Base-by-base conservation (phyloP, 2,113 vertebrate genomes). In the Cichladusa arquata region DNA sequence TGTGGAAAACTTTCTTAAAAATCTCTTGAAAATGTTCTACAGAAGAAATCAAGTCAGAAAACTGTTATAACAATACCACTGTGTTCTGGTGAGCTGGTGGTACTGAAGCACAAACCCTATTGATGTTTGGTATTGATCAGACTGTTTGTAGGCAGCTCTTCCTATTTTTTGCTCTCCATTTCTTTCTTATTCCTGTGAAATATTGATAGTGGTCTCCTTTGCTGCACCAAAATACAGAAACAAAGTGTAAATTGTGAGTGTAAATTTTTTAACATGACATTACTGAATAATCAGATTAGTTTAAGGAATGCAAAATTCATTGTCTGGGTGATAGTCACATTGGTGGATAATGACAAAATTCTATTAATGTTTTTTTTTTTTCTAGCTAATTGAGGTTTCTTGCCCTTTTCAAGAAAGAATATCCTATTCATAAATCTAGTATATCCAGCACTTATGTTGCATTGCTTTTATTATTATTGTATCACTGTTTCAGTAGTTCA, bases 381-480 rank as follows among this genome's bases (percentile, higher is more conserved):
- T 18, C 36, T 77, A 33, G 23, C 36, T 97, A 97, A 96, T 96
- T 97, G 90, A 54, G 76, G 56, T 95, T 96, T 95, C 91, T 94
- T 97, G 79, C 61, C 83, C 88, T 92, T 96, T 97, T 97, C 77
- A 73, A 62, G 51, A 86, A 97, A 95, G 71, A 92, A 82, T 95
- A 92, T 73, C 51, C 45, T 92, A 73, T 81, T 93, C 90, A 97
- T 97, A 97, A 98, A 97, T 96, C 96, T 96, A 88, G 51, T 80
- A 78, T 79, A 81, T 70, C 64, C 81, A 90, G 73, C 86, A 91
- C 87, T 96, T 97, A 80, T 8, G 42, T 96, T 96, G 88, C 48
- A 23, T 91, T 96, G 95, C 77, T 97, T 98, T 98, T 98, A 95
- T 97, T 98, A 96, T 96, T 97, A 97, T 96, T 97, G 96, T 97